Percentiles rank a stretch among this genome's conserved stretches.
Evolutionary conservation across 2,797 vertebrate species (phyloP).

Genomic region (Danio albolineatus): DNA sequence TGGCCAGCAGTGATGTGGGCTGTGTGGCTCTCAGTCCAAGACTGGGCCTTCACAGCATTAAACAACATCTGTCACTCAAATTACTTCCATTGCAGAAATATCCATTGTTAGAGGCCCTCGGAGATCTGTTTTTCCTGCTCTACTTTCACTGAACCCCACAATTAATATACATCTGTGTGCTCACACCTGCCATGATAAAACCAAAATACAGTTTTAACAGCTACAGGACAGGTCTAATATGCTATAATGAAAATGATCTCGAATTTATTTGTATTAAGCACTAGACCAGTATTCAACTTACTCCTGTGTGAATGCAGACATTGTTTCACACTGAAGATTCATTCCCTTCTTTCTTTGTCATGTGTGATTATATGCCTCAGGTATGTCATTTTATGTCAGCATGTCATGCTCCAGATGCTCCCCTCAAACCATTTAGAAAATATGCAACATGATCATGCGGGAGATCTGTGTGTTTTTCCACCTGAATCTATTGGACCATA

Average conservation of each 20-base stretch:
- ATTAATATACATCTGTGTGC: slow-evolving; percentile 1
- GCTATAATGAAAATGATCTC: too few species aligned
- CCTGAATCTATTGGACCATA: background rate
- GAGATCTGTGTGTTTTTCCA: background rate
- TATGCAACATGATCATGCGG: background rate
- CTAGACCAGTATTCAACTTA: too few species aligned
- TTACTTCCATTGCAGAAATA: slow-evolving; percentile 30
- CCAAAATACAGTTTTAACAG: slow-evolving; percentile 1
- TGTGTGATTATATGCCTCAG: background rate
- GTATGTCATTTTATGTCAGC: background rate
- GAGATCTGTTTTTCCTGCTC: background rate
- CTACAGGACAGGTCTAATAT: background rate
- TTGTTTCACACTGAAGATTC: background rate
- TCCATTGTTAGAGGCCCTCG: background rate
- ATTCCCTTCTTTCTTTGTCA: background rate
- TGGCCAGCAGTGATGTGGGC: slow-evolving; percentile 22
- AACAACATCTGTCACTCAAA: slow-evolving; percentile 44
- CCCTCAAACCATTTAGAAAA: background rate
- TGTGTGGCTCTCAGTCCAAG: slow-evolving; percentile 20
- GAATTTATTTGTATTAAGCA: background rate
- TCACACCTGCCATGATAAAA: slow-evolving; percentile 2
- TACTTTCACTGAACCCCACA: background rate
- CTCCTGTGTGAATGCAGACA: background rate
- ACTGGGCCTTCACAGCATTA: slow-evolving; percentile 13
- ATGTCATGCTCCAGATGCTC: background rate